Conservation (phyloP, 92 coral and sea anemone genomes). For the Siderastrea siderea region DNA sequence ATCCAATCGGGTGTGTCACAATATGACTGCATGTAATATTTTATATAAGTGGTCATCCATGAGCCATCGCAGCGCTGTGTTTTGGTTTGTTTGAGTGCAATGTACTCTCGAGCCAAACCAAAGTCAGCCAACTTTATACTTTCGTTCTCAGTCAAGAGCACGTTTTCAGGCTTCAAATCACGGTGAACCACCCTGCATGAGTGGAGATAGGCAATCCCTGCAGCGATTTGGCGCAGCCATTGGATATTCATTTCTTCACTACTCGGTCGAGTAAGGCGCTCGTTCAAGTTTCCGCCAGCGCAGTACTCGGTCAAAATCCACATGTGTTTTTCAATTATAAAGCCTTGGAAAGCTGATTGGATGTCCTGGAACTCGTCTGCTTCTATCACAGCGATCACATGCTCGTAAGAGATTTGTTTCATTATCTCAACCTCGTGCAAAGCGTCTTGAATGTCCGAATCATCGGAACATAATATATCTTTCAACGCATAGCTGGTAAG, state of each 20-base stretch:
- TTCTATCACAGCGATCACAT: slow-evolving; percentile 48
- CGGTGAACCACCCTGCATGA: slow-evolving; percentile 35
- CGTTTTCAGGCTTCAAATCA: too few species aligned
- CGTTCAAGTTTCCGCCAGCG: too few species aligned
- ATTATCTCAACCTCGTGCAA: slow-evolving; percentile 49
- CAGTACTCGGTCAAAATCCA: slow-evolving; percentile 62
- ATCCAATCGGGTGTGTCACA: background rate
- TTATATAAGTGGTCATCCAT: background rate
- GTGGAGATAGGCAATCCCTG: too few species aligned
- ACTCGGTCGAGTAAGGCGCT: slow-evolving; percentile 61
- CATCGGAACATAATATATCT: slow-evolving; percentile 39
- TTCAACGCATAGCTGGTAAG: slow-evolving; percentile 64
- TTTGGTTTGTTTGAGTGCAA: too few species aligned
- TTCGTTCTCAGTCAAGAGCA: too few species aligned
- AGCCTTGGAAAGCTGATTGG: too few species aligned
- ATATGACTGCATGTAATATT: slow-evolving; percentile 57
- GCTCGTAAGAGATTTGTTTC: too few species aligned
- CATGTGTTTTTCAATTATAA: slow-evolving; percentile 15
- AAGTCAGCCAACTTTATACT: slow-evolving; percentile 75
- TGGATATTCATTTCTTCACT: slow-evolving; percentile 2
- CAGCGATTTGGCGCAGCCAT: slow-evolving; percentile 69
- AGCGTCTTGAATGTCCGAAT: slow-evolving; percentile 12
- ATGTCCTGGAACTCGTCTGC: background rate
- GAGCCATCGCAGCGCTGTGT: background rate
- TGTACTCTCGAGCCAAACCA: slow-evolving; percentile 28